Conservation (phyloP, 2,888 invertebrate genomes). For the Drosophila emarginata region DNA sequence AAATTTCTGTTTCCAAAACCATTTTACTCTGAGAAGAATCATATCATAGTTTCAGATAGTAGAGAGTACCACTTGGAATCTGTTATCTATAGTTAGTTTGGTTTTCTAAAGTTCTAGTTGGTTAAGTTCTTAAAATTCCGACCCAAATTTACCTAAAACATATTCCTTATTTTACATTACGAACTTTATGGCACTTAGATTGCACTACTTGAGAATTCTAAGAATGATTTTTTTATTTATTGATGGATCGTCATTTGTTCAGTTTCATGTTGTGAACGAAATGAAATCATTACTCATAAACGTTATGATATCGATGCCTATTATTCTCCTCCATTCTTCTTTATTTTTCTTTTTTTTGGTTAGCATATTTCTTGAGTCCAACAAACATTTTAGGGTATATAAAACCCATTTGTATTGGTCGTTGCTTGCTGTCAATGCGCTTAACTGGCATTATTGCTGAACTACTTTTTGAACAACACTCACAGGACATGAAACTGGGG, state of each 20-base stretch:
- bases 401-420: conserved; percentile 57
- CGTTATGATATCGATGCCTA: background rate
- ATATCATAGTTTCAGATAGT: too few species aligned
- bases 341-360: background rate
- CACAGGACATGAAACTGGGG: conserved; percentile 12
- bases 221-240: background rate
- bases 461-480: conserved; percentile 57
- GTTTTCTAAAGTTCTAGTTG: too few species aligned
- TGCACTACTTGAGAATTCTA: too few species aligned
- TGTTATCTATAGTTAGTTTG: too few species aligned
- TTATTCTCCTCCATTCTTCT: background rate
- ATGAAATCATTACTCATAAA: background rate
- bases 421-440: conserved; percentile 61
- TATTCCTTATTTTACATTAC: too few species aligned
- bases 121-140: too few species aligned
- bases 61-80: too few species aligned
- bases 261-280: background rate
- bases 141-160: too few species aligned
- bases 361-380: background rate
- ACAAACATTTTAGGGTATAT: conserved; percentile 47
- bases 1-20: too few species aligned
- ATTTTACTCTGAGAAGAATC: too few species aligned
- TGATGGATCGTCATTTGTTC: background rate
- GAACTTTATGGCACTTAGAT: too few species aligned
- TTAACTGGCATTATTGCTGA: conserved; percentile 56